Percentiles rank a stretch among this genome's conserved stretches.
Conservation (phyloP, 2,888 invertebrate species). For the Strigamia crassipes region DNA sequence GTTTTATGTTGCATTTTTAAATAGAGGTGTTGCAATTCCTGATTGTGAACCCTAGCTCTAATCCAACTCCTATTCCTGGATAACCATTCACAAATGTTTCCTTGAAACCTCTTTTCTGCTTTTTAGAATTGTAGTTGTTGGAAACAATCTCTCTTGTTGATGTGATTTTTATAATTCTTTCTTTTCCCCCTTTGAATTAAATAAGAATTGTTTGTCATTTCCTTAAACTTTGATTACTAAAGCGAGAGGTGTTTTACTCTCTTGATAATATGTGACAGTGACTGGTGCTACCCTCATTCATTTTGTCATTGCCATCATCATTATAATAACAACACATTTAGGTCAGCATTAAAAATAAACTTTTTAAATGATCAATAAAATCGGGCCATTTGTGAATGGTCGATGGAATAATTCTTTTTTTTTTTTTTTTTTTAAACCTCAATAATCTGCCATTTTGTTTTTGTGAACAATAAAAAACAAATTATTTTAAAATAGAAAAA, state of each 20-base stretch:
- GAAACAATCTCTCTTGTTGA: neutral
- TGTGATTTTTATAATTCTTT: neutral
- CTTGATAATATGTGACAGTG: neutral
- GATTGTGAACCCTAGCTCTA: conserved; percentile 1
- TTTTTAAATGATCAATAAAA: neutral
- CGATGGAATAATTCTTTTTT: neutral
- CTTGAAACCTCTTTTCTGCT: conserved; percentile 5
- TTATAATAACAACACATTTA: neutral
- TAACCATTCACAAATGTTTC: conserved; percentile 31
- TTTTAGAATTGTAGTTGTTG: neutral
- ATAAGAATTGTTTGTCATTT: too few species aligned
- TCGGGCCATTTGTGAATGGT: conserved; percentile 11
- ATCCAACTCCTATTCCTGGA: conserved; percentile 10
- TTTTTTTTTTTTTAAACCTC: neutral
- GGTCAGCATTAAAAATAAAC: neutral
- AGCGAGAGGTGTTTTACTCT: too few species aligned
- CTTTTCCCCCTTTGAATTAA: neutral
- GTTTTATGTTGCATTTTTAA: conserved; percentile 1
- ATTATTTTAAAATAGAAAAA: neutral
- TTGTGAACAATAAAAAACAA: neutral
- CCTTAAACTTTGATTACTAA: too few species aligned
- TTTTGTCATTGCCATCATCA: conserved; percentile 27
- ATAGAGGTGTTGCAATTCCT: conserved; percentile 19
- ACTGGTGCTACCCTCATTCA: neutral
- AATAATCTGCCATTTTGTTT: neutral